Percentiles rank a stretch among this genome's conserved stretches.
Conservation (phyloP, 2,888 invertebrate genomes). For the Ichneumoninae sp. region DNA sequence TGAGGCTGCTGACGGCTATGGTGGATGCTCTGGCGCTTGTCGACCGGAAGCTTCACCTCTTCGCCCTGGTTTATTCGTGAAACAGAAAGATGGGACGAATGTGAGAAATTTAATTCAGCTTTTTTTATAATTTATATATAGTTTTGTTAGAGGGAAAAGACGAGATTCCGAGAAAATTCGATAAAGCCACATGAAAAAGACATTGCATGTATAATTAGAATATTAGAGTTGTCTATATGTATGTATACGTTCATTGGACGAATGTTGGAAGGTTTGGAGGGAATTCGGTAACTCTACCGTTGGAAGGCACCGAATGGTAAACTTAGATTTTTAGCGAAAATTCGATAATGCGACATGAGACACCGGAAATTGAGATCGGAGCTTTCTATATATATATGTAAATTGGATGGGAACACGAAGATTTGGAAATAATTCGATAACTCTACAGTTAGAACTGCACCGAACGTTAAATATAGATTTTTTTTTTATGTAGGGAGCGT, state of each 20-base stretch:
- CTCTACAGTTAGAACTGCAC: too few relatives aligned
- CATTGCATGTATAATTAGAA: too few relatives aligned
- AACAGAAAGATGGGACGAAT: background rate
- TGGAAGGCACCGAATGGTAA: background rate
- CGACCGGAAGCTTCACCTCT: conserved; percentile 51
- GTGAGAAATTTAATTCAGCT: background rate
- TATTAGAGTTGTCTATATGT: background rate
- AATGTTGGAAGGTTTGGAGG: background rate
- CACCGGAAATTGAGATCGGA: too few relatives aligned
- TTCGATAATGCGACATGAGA: too few relatives aligned
- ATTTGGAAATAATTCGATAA: too few relatives aligned
- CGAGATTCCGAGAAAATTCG: background rate
- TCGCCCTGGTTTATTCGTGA: conserved; percentile 43
- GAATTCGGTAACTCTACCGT: background rate
- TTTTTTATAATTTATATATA: too few relatives aligned
- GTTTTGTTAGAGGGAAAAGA: background rate
- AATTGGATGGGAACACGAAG: too few relatives aligned
- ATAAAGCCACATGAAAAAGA: background rate
- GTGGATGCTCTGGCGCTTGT: conserved; percentile 36
- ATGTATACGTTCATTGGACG: background rate
- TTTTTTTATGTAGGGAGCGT: too few relatives aligned
- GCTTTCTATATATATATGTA: too few relatives aligned
- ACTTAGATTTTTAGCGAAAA: too few relatives aligned
- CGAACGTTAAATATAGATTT: too few relatives aligned
- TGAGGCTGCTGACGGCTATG: conserved; percentile 29